Conservation (phyloP, 2,888 invertebrate species). For the Watsonalla binaria region DNA sequence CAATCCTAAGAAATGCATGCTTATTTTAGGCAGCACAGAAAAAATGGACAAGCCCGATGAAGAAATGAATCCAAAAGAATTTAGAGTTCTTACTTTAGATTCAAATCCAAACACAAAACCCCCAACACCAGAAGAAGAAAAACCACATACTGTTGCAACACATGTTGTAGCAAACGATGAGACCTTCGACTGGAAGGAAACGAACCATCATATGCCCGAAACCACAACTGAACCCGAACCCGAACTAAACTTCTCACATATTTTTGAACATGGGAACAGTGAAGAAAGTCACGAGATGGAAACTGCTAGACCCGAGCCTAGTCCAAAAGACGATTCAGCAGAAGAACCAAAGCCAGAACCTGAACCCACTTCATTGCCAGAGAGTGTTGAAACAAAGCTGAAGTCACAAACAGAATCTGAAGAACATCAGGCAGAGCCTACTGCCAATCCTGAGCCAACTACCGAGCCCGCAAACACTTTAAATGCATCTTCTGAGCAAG, state of each 20-base stretch:
- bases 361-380: constrained; percentile 24
- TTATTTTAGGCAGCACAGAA: constrained; percentile 38
- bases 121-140: constrained; percentile 38
- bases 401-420: constrained; percentile 28
- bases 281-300: constrained; percentile 26
- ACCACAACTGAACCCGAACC: constrained; percentile 47
- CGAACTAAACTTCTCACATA: constrained; percentile 51
- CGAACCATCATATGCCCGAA: constrained; percentile 34
- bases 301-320: constrained; percentile 17
- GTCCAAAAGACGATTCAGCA: constrained; percentile 4
- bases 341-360: constrained; percentile 9
- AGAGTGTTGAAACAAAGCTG: background rate
- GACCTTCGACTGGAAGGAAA: constrained; percentile 54
- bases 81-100: constrained; percentile 33
- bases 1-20: constrained; percentile 65
- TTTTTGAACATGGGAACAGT: constrained; percentile 43
- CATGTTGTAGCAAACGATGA: constrained; percentile 25
- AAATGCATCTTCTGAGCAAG: background rate
- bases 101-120: constrained; percentile 37
- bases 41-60: constrained; percentile 17
- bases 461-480: constrained; percentile 4
- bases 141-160: constrained; percentile 31
- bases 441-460: constrained; percentile 14
- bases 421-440: constrained; percentile 23
- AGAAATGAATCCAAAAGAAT: constrained; percentile 27